A percentile compares a stretch with the other conserved stretches of the same genome.
Evolutionary conservation across 2,113 vertebrate species (phyloP).

Genomic region (Tamias sibiricus): DNA sequence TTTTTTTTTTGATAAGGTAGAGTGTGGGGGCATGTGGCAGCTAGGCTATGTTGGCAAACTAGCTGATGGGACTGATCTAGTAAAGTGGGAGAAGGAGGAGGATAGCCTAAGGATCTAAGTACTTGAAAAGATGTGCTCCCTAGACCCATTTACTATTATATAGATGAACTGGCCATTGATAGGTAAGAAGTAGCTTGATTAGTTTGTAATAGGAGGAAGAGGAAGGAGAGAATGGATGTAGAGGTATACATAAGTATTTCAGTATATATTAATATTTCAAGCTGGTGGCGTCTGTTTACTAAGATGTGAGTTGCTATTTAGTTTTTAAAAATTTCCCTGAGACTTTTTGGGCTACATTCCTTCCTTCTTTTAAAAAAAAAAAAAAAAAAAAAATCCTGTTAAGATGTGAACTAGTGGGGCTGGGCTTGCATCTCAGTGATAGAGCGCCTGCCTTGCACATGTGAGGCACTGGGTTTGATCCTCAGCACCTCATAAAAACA

Average conservation of each 20-base stretch:
- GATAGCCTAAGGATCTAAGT: conserved; percentile 38
- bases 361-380: background rate
- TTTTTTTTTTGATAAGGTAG: conserved; percentile 43
- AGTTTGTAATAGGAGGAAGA: conserved; percentile 20
- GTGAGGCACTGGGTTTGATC: too few relatives aligned
- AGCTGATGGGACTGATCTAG: conserved; percentile 1
- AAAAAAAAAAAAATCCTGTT: background rate
- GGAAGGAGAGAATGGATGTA: background rate
- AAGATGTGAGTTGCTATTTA: background rate
- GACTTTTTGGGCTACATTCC: background rate
- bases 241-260: background rate
- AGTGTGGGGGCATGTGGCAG: background rate
- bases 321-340: conserved; percentile 19
- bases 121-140: conserved; percentile 10
- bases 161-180: conserved; percentile 37
- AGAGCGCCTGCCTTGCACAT: too few relatives aligned
- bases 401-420: too few relatives aligned
- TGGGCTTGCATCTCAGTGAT: too few relatives aligned
- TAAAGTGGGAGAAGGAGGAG: conserved; percentile 1
- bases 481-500: too few relatives aligned
- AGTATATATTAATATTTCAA: conserved; percentile 50
- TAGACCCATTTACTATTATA: background rate
- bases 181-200: background rate
- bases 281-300: conserved; percentile 17
- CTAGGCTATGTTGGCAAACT: background rate